Evolutionary conservation across 2,888 invertebrate species (phyloP).

Genomic region (Plebejus melissa): DNA sequence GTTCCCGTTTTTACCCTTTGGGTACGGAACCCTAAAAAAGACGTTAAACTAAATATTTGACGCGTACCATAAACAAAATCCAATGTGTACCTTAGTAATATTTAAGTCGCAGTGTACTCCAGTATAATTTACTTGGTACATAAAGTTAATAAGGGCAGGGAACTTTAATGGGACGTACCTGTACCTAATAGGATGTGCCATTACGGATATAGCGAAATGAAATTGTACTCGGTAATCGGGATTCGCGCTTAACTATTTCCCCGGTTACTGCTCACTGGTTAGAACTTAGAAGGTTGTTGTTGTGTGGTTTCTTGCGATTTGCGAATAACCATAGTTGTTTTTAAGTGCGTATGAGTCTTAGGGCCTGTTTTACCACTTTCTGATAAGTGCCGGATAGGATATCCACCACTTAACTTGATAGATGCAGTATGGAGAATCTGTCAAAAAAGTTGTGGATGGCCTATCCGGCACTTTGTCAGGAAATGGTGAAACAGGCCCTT

Average conservation of each 20-base stretch:
- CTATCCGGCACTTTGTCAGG: too few relatives aligned
- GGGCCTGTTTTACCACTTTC: too few relatives aligned
- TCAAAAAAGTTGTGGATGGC: too few relatives aligned
- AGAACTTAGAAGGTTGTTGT: conserved; percentile 20
- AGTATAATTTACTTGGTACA: conserved; percentile 20
- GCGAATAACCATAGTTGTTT: background rate
- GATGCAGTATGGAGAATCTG: too few relatives aligned
- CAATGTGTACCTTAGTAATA: background rate
- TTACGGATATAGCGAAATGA: conserved; percentile 26
- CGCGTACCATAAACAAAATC: background rate
- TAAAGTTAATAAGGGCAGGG: conserved; percentile 20
- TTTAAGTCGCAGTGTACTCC: background rate
- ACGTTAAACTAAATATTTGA: background rate
- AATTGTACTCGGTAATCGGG: conserved; percentile 26
- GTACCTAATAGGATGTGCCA: conserved; percentile 25
- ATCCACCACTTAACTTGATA: too few relatives aligned
- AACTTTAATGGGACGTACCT: conserved; percentile 26
- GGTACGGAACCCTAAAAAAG: background rate
- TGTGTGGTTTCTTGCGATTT: background rate
- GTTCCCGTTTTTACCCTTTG: too few relatives aligned
- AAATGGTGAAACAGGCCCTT: too few relatives aligned
- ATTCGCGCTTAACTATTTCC: conserved; percentile 13
- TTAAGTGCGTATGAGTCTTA: too few relatives aligned
- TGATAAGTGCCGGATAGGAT: too few relatives aligned
- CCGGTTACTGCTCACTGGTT: background rate